Conservation (phyloP, 1,140 invertebrate species). For the Tetraneura akinire region DNA sequence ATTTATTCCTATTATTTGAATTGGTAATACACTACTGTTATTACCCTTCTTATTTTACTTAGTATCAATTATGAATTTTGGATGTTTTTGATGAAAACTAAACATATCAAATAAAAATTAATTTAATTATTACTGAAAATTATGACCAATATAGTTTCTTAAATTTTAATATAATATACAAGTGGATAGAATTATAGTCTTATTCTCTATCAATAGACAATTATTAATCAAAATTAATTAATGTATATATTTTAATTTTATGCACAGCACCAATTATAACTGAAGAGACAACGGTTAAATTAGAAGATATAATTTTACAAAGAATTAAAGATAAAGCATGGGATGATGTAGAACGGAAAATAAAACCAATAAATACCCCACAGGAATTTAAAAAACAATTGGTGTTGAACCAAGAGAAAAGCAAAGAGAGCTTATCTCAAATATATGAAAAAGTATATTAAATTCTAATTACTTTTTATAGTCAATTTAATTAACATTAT, state of each 20-base stretch:
- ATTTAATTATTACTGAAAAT: too few species aligned
- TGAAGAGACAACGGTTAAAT: constrained; percentile 78
- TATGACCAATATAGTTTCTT: too few species aligned
- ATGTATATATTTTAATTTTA: not conserved
- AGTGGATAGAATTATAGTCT: too few species aligned
- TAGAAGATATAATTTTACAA: constrained; percentile 89
- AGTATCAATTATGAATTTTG: too few species aligned
- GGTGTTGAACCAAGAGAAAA: constrained; percentile 91
- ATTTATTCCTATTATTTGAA: too few species aligned
- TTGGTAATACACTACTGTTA: too few species aligned
- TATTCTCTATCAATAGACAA: too few species aligned
- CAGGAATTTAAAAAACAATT: constrained; percentile 88
- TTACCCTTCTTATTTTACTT: too few species aligned
- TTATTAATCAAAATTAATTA: not conserved
- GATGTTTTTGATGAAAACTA: too few species aligned
- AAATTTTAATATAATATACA: too few species aligned
- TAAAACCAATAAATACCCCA: constrained; percentile 81
- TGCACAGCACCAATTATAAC: constrained; percentile 81
- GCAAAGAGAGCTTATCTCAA: constrained; percentile 89
- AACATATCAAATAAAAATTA: too few species aligned
- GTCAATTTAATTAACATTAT: not conserved
- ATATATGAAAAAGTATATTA: constrained; percentile 80
- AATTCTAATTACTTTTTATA: not conserved
- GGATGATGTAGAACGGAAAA: constrained; percentile 92
- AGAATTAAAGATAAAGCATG: constrained; percentile 93